Base-by-base conservation (phyloP, 2,113 vertebrate genomes). In the Paralichthys olivaceus region DNA sequence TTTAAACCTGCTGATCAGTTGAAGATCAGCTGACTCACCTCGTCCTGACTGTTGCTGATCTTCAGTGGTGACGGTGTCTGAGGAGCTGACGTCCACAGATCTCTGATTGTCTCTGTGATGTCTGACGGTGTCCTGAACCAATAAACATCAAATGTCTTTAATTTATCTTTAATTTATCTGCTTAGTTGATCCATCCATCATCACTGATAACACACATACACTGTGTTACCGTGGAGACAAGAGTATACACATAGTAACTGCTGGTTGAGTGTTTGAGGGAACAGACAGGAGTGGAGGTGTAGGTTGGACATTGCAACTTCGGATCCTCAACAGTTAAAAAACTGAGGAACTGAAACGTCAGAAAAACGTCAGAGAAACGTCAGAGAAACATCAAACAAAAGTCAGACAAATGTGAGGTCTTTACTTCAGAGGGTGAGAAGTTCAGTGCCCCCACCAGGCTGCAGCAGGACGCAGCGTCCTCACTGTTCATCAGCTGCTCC, bases 31-130 rank as follows among this genome's bases (percentile, higher is more conserved):
- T 12, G 13, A 13, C 57, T 96, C 90, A 96, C 96, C 88, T 96
- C 95, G 79, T 96, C 95, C 88, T 95, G 95, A 91, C 96, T 91
- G n/a, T 93, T 94, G 92, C 95, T 90, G 89, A 94, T 95, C 93
- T 97, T 99, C 91, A 98, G 96, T 8, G 97, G 96, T 25, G 96
- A 97, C 15, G 96, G 97, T 0, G 97, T 98, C 64, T 91, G 94
- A 63, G 97, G 96, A 75, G 94, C 95, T 13, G 94, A 93, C 29
- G 85, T 91, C 90, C 95, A 75, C 81, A 95, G 73, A 1, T 5
- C 43, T 58, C 15, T 7, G 61, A 77, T 37, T n/a, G 20, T 57
- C 74, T 95, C 95, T 90, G 93, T 95, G 85, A 95, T 92, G 72
- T 96, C 94, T 53, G 95, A 92, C 53, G 96, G 95, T 22, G 94